Conservation (phyloP, 2,888 invertebrate genomes). For the Abrostola tripartita region DNA sequence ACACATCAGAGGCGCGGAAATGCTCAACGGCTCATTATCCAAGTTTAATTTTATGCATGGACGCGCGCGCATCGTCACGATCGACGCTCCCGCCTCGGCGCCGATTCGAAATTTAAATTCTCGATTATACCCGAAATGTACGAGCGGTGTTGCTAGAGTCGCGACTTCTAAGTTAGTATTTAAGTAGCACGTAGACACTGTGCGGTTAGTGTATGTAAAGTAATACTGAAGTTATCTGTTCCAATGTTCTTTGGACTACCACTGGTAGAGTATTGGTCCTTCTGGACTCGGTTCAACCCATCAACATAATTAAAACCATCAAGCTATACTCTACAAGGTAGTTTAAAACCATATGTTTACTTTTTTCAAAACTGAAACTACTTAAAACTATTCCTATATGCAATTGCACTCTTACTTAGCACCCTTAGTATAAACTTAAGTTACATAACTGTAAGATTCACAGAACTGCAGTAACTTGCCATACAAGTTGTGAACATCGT, state of each 20-base stretch:
- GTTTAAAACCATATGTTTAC: no score
- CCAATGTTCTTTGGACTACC: no score
- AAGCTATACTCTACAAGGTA: no score
- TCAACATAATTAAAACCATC: no score
- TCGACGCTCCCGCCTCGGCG: slow-evolving; percentile 62
- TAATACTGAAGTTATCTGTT: no score
- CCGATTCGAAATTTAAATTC: slow-evolving; percentile 70
- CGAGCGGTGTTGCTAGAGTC: slow-evolving; percentile 40
- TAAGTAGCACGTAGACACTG: no score
- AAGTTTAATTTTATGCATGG: slow-evolving; percentile 88
- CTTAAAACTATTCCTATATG: no score
- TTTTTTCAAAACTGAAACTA: no score
- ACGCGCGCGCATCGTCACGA: slow-evolving; percentile 76
- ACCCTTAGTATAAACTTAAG: neutral
- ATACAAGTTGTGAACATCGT: slow-evolving; percentile 19
- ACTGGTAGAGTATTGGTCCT: no score
- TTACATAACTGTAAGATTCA: slow-evolving; percentile 6
- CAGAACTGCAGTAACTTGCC: slow-evolving; percentile 7
- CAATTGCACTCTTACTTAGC: neutral
- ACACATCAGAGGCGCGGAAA: slow-evolving; percentile 69
- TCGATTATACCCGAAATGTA: slow-evolving; percentile 65
- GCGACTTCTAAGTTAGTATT: slow-evolving; percentile 1
- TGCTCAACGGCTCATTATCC: slow-evolving; percentile 81
- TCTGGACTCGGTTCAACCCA: no score
- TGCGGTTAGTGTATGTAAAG: no score